Evolutionary conservation across 1,140 invertebrate species (phyloP).

Genomic region (Platyscapa corneri): DNA sequence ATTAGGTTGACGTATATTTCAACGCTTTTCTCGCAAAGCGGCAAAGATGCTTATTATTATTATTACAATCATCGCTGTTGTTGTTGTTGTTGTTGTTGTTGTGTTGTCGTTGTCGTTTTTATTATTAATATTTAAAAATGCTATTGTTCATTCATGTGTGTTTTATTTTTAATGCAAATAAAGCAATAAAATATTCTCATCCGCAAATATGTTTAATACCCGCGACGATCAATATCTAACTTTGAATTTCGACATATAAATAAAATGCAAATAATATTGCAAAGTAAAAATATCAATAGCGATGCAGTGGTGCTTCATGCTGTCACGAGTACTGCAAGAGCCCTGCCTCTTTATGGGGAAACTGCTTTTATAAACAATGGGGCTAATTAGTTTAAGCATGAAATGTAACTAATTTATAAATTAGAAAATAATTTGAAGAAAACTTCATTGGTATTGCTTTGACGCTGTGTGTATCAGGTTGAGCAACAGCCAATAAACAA

Average conservation of each 20-base stretch:
- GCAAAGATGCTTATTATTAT: background rate
- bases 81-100: no score
- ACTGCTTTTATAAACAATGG: no score
- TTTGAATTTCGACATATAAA: constrained; percentile 9
- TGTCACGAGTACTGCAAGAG: no score
- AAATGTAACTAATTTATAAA: no score
- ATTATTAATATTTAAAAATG: background rate
- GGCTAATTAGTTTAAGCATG: no score
- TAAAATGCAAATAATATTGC: constrained; percentile 20
- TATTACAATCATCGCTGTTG: no score
- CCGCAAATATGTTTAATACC: background rate
- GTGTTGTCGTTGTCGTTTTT: no score
- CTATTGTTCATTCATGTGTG: background rate
- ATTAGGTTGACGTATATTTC: background rate
- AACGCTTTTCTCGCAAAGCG: background rate
- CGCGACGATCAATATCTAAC: background rate
- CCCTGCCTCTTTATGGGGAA: background rate
- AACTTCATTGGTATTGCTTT: no score
- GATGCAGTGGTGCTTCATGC: background rate
- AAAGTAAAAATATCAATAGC: constrained; percentile 15
- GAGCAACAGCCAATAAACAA: no score
- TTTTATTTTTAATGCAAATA: constrained; percentile 21
- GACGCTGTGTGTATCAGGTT: no score
- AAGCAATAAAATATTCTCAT: constrained; percentile 16
- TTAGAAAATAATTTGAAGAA: no score